Percentiles rank a stretch among this genome's conserved stretches.
These are phyloP conservation scores for Camelus dromedarius DNA, from an alignment of 2,113 vertebrate species.

Conservation along the genomic window DNA sequence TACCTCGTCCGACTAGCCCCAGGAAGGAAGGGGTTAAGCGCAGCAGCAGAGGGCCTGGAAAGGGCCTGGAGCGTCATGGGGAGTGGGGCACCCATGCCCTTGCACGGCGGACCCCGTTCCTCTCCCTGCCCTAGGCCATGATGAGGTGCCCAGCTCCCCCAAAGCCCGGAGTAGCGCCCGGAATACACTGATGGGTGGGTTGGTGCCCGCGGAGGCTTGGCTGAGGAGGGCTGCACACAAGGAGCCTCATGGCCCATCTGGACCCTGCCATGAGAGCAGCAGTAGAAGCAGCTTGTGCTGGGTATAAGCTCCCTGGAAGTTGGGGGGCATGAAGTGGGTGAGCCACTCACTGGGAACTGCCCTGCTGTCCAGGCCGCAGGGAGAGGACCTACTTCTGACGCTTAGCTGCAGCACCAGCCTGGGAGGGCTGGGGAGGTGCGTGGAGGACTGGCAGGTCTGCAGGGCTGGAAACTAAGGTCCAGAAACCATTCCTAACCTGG, in stretches of 20 bases:
- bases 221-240: neutral
- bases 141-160: neutral
- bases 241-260: too few species aligned
- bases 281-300: neutral
- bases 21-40: neutral
- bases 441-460: rapidly evolving
- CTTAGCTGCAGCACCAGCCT: too few species aligned
- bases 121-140: neutral
- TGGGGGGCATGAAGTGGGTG: too few species aligned
- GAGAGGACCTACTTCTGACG: neutral
- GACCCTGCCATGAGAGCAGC: neutral
- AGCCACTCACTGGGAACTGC: neutral
- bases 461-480: neutral
- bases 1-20: neutral
- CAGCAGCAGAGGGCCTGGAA: neutral
- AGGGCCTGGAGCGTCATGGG: neutral
- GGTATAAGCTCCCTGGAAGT: neutral
- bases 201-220: rapidly evolving
- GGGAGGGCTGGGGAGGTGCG: rapidly evolving
- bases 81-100: rapidly evolving
- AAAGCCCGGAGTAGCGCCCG: rapidly evolving
- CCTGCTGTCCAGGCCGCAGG: neutral
- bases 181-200: neutral
- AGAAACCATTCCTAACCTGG: neutral
- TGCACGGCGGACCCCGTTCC: rapidly evolving